phyloP scores from a whole-genome alignment of 2,888 invertebrate species.

The Synergus umbraculus region DNA sequence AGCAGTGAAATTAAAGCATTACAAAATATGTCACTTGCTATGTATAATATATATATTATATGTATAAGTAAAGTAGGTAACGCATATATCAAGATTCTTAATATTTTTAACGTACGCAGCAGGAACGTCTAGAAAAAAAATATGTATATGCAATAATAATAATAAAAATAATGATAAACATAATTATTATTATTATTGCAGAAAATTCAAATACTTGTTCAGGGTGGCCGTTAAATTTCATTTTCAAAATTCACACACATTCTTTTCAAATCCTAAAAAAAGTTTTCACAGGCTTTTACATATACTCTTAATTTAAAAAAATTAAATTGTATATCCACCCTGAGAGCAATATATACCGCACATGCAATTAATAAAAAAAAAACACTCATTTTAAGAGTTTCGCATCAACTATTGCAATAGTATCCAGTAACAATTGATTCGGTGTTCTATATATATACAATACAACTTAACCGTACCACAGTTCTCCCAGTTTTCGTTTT shows the following conservation, averaged over 20 bases:
- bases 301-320: neutral
- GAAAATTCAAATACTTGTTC: neutral
- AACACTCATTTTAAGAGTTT: conserved; percentile 52
- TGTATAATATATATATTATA: neutral
- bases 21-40: conserved; percentile 7
- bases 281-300: neutral
- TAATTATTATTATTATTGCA: neutral
- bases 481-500: conserved; percentile 49
- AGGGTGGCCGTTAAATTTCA: neutral
- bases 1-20: conserved; percentile 7
- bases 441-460: conserved; percentile 69
- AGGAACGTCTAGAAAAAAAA: neutral
- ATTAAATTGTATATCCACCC: neutral
- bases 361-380: neutral
- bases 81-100: neutral
- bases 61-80: conserved; percentile 1
- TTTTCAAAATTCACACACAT: conserved; percentile 1
- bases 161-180: neutral
- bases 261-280: neutral
- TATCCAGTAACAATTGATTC: conserved; percentile 67
- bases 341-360: conserved; percentile 2
- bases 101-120: conserved; percentile 2
- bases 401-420: conserved; percentile 67
- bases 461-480: conserved; percentile 53
- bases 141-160: neutral